phyloP scores from a whole-genome alignment of 2,797 vertebrate genomes.

The Psittacula derbiana region DNA sequence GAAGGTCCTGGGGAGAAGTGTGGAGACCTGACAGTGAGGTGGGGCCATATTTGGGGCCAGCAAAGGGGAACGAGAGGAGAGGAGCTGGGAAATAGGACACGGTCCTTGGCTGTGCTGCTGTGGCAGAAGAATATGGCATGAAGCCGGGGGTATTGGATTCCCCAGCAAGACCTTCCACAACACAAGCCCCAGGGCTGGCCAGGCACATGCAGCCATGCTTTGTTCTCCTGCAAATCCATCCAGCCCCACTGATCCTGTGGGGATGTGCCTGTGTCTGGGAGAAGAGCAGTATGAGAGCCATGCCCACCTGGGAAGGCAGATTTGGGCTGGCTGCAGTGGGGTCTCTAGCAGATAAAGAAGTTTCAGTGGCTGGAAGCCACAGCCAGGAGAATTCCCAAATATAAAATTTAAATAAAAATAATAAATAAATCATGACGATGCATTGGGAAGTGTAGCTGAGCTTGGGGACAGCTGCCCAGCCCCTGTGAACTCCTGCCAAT shows the following conservation, averaged over 20 bases:
- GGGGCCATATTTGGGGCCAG: neutral
- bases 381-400: neutral
- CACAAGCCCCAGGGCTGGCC: neutral
- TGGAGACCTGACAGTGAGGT: neutral
- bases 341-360: neutral
- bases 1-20: neutral
- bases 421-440: neutral
- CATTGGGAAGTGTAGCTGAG: neutral
- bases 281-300: neutral
- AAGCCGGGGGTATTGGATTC: neutral
- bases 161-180: neutral
- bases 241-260: accelerated
- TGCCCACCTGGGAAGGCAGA: accelerated
- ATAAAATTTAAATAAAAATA: neutral
- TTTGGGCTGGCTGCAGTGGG: neutral
- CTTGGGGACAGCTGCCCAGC: neutral
- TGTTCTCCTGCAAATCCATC: neutral
- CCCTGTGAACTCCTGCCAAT: neutral
- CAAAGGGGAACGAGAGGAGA: neutral
- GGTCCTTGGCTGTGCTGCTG: neutral
- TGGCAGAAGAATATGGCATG: constrained; percentile 29
- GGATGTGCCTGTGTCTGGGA: neutral
- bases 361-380: neutral
- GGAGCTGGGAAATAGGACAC: neutral
- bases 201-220: neutral